phyloP scores from a whole-genome alignment of 2,797 vertebrate species.

The Scolopax bukidnonensis region DNA sequence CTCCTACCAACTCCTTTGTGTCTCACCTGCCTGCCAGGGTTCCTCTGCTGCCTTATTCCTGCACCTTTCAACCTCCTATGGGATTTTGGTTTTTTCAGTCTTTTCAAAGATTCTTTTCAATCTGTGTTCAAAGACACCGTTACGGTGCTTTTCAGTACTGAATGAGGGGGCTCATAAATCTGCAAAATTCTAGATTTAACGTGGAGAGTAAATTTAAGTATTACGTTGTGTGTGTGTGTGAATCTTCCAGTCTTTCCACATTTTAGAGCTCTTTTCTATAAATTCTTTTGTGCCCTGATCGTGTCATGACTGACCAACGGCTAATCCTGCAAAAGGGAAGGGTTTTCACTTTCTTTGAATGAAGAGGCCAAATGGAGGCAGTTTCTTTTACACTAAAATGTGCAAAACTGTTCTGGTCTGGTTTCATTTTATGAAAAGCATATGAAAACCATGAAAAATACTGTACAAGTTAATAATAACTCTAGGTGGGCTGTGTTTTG shows the following conservation, averaged over 20 bases:
- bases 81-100: neutral
- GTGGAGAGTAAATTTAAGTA: neutral
- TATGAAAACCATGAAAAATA: neutral
- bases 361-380: neutral
- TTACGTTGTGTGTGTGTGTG: neutral
- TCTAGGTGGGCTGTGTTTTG: neutral
- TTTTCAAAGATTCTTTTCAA: neutral
- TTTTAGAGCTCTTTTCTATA: neutral
- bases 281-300: neutral
- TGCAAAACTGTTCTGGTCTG: neutral
- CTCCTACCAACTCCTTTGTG: neutral
- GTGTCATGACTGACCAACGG: neutral
- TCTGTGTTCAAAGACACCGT: neutral
- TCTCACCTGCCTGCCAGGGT: neutral
- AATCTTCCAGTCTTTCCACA: neutral
- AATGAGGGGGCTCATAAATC: neutral
- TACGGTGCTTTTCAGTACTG: neutral
- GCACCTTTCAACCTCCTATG: neutral
- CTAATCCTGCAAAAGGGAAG: neutral
- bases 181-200: neutral
- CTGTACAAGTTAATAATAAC: neutral
- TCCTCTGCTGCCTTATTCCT: neutral
- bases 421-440: slow-evolving; percentile 7
- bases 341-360: neutral
- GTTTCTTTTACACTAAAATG: neutral